Evolutionary conservation across 2,113 vertebrate species (phyloP), one percentile per base, ranked within the genome.

Genomic region (Hippocampus zosterae): DNA sequence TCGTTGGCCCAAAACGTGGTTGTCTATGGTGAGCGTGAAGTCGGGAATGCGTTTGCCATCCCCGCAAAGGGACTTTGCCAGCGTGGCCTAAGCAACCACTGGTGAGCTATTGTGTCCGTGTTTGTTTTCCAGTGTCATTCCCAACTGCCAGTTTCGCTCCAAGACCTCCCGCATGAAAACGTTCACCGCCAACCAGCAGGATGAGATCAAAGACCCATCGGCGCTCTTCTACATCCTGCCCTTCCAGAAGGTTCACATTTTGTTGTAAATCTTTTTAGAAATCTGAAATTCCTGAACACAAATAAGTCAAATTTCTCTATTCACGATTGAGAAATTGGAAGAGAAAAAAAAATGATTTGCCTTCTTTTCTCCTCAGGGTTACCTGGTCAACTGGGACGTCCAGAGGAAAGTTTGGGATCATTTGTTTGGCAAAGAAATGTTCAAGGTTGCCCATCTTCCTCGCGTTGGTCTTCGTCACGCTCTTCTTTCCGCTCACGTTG

Each of bases 361-460:
- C 48, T 25, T 25, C 1, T 9, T 21, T 33, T 27, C 12, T 63
- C 8, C 84, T 67, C 87, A 98, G 97, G 97, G 97, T 56, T 99
- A 98, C 73, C 91, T 99, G 86, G 97, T 99, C 27, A 99, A 98
- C 83, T 99, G 97, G 97, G 97, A 99, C 86, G 97, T 99, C 72
- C 97, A 99, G 82, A 93, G 97, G 78, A 97, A 99, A 82, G 97
- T 99, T 41, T 99, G 97, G 97, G 96, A 99, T 87, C 96, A 98
- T 66, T 93, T 99, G 75, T 98, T 98, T 91, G 97, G 97, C 84
- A 98, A 98, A 87, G 97, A 99, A 90, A 98, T 97, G 96, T 98
- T 97, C 82, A 95, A 99, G 93, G 97, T 98, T 92, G 27, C 59
- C 3, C 29, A 33, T 61, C 29, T 19, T 16, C 3, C 59, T 18